phyloP scores from a whole-genome alignment of 2,888 invertebrate species.

The Yponomeuta malinellus region DNA sequence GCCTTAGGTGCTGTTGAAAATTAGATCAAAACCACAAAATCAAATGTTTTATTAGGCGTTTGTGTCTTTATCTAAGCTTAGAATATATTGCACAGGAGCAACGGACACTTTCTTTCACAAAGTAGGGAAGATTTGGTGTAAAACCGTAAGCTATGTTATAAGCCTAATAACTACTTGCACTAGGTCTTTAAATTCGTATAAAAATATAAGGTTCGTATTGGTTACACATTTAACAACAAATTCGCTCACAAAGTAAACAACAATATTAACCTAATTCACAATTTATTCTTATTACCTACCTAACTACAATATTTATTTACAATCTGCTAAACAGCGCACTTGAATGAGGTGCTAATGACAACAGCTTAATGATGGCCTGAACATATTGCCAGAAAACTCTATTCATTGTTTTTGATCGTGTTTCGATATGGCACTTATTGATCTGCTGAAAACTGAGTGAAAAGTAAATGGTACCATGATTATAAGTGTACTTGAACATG shows the following conservation, averaged over 20 bases:
- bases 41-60: background rate
- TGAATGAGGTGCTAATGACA: background rate
- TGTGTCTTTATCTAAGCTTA: background rate
- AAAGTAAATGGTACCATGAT: background rate
- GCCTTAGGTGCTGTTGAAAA: background rate
- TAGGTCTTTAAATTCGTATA: background rate
- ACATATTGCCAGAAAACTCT: background rate
- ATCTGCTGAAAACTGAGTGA: background rate
- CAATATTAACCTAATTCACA: background rate
- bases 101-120: background rate
- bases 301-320: constrained; percentile 10
- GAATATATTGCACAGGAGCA: background rate
- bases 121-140: background rate
- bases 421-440: background rate
- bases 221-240: constrained; percentile 6
- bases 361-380: background rate
- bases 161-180: no score
- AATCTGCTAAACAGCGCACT: background rate
- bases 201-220: background rate
- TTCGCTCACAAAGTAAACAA: background rate
- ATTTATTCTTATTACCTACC: background rate
- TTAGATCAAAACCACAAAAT: background rate
- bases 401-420: background rate
- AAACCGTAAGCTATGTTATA: background rate
- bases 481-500: background rate